A percentile compares a stretch with the other conserved stretches of the same genome.
Conservation (phyloP, 1,140 invertebrate genomes). For the Cecropterus lyciades region DNA sequence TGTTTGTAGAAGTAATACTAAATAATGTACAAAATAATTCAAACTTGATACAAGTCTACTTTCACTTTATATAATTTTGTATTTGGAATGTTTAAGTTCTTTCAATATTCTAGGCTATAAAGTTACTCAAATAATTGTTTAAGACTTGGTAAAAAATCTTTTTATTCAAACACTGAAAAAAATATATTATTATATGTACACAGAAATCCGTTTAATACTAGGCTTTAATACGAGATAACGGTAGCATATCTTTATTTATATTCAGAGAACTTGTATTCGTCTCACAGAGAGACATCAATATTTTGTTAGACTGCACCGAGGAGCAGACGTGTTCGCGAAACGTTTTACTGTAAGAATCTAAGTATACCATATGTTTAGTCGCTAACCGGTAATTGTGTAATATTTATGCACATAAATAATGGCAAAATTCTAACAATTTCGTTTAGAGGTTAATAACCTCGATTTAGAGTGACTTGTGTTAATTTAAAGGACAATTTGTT, state of each 20-base stretch:
- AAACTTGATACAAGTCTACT: too few species aligned
- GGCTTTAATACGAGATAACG: conserved; percentile 27
- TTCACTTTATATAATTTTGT: too few species aligned
- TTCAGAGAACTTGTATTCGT: conserved; percentile 15
- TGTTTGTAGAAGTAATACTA: too few species aligned
- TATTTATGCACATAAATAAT: neutral
- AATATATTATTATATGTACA: neutral
- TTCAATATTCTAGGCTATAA: too few species aligned
- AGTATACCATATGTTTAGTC: neutral
- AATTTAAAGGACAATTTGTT: neutral
- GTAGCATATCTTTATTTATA: conserved; percentile 25
- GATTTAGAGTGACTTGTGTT: neutral
- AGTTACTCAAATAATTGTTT: too few species aligned
- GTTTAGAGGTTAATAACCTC: conserved; percentile 3
- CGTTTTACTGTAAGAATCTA: neutral
- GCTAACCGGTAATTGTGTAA: neutral
- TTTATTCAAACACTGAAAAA: too few species aligned
- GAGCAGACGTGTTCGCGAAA: conserved; percentile 38
- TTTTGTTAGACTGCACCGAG: conserved; percentile 24
- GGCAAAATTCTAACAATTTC: neutral
- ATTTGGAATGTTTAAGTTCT: too few species aligned
- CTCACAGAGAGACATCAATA: conserved; percentile 34
- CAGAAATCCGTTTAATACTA: conserved; percentile 11
- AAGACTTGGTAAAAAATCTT: too few species aligned
- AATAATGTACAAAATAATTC: too few species aligned